Evolutionary conservation across 2,888 invertebrate species (phyloP).

Genomic region (Elaeidobius kamerunicus): DNA sequence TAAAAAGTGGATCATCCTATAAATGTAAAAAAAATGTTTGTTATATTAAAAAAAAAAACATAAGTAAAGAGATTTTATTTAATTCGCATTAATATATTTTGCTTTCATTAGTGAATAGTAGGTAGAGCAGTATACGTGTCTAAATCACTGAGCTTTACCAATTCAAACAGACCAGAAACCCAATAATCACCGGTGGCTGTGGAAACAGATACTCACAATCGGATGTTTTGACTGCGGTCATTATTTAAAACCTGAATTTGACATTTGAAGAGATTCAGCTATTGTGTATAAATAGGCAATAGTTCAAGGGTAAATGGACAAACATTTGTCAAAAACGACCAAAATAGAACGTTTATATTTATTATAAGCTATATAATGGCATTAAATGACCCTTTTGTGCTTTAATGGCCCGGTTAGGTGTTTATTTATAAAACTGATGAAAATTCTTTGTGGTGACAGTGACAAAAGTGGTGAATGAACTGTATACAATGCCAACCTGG

Average conservation of each 20-base stretch:
- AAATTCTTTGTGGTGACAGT: slow-evolving; percentile 22
- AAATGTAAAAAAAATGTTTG: too few species aligned
- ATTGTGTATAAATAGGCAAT: slow-evolving; percentile 27
- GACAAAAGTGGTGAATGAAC: slow-evolving; percentile 21
- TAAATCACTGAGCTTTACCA: slow-evolving; percentile 21
- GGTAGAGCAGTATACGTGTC: slow-evolving; percentile 16
- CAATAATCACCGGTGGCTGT: slow-evolving; percentile 29
- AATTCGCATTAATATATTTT: too few species aligned
- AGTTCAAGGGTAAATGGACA: slow-evolving; percentile 21
- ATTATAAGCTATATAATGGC: slow-evolving; percentile 21
- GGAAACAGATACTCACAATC: slow-evolving; percentile 42
- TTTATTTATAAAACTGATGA: slow-evolving; percentile 28
- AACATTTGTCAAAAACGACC: slow-evolving; percentile 27
- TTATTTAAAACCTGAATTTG: slow-evolving; percentile 30
- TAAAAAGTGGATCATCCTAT: too few species aligned
- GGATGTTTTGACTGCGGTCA: slow-evolving; percentile 46
- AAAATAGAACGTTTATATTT: slow-evolving; percentile 21
- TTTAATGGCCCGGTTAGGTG: slow-evolving; percentile 28
- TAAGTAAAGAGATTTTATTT: too few species aligned
- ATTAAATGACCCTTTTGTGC: slow-evolving; percentile 27
- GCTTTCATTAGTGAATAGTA: background rate
- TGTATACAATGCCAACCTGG: slow-evolving; percentile 18
- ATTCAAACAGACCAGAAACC: slow-evolving; percentile 27
- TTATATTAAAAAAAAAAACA: too few species aligned
- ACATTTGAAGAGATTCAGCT: slow-evolving; percentile 28